phyloP scores from a whole-genome alignment of 2,113 vertebrate species.

The Haliaeetus leucogaster region DNA sequence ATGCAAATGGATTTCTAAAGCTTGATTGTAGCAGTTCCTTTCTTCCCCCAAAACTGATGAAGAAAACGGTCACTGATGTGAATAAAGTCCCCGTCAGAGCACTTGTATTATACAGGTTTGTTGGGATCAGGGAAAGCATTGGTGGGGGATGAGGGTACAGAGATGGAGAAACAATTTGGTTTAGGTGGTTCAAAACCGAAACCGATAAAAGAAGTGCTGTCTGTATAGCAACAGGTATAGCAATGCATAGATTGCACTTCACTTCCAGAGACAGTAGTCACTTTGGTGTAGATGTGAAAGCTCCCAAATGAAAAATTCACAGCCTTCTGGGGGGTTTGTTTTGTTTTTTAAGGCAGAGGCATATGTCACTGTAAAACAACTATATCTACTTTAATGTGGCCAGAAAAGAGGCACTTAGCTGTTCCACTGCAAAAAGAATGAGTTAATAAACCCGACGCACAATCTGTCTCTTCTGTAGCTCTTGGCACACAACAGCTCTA shows the following conservation, averaged over 20 bases:
- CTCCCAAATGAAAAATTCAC: constrained; percentile 4
- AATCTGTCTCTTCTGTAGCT: constrained; percentile 38
- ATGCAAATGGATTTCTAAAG: background rate
- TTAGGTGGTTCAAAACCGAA: background rate
- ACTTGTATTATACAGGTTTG: background rate
- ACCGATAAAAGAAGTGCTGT: background rate
- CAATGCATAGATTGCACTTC: background rate
- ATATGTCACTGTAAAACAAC: constrained; percentile 1
- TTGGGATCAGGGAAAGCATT: background rate
- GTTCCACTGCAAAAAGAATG: constrained; percentile 30
- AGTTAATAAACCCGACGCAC: background rate
- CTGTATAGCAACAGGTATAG: background rate
- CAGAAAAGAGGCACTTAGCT: constrained; percentile 37
- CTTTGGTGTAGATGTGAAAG: background rate
- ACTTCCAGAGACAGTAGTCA: background rate
- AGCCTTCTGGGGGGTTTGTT: background rate
- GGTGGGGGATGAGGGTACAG: background rate
- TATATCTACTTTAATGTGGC: constrained; percentile 25
- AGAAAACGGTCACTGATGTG: background rate
- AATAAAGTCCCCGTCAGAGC: background rate
- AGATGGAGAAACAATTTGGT: background rate
- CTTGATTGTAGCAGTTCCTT: background rate
- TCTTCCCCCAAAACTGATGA: background rate
- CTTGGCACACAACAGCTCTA: constrained; percentile 24
- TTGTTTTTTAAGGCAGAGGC: background rate